phyloP scores from a whole-genome alignment of 2,113 vertebrate species.

The Stercorarius parasiticus region DNA sequence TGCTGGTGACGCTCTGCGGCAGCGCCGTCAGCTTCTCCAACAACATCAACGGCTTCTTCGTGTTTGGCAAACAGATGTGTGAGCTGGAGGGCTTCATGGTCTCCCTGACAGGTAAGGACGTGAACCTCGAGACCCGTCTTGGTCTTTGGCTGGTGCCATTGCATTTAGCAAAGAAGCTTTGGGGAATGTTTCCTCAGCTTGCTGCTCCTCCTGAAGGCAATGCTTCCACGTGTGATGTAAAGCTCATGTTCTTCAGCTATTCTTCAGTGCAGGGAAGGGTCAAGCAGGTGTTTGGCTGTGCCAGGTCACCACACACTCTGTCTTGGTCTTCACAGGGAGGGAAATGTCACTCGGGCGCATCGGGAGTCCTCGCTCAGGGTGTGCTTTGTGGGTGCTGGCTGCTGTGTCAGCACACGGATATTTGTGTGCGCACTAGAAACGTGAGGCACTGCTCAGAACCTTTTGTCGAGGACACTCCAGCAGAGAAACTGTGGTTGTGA shows the following conservation, averaged over 20 bases:
- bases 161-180: background rate
- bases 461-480: background rate
- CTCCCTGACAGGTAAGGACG: slow-evolving; percentile 64
- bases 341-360: background rate
- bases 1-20: slow-evolving; percentile 68
- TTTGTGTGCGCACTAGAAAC: background rate
- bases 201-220: rapidly evolving
- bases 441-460: background rate
- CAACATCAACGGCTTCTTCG: slow-evolving; percentile 63
- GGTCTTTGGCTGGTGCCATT: rapidly evolving
- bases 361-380: rapidly evolving
- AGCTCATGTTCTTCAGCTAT: rapidly evolving
- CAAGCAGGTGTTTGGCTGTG: background rate
- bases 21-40: slow-evolving; percentile 70
- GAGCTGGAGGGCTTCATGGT: slow-evolving; percentile 75
- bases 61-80: background rate
- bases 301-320: rapidly evolving
- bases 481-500: background rate
- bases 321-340: background rate
- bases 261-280: background rate
- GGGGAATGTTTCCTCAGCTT: background rate
- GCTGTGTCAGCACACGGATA: background rate
- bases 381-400: background rate
- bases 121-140: rapidly evolving
- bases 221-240: rapidly evolving